phyloP scores from a whole-genome alignment of 2,888 invertebrate genomes.

The Idaea aversata region DNA sequence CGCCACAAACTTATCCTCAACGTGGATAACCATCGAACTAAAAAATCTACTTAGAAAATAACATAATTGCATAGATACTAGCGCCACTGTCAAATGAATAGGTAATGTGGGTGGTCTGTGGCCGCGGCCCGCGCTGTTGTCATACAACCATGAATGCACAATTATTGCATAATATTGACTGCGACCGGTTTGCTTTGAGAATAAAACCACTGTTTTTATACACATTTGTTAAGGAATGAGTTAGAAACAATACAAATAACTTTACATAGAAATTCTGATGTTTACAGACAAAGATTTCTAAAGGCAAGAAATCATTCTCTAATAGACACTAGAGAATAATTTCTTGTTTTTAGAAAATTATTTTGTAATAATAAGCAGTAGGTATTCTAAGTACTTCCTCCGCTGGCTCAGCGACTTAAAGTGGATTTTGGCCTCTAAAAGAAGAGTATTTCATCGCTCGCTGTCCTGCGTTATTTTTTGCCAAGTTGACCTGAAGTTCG shows the following conservation, averaged over 20 bases:
- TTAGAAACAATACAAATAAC: background rate
- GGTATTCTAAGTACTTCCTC: too few species aligned
- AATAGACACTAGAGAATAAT: too few species aligned
- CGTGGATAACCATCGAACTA: background rate
- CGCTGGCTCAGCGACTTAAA: too few species aligned
- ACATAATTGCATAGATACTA: background rate
- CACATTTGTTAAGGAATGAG: background rate
- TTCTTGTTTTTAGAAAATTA: too few species aligned
- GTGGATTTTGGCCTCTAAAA: too few species aligned
- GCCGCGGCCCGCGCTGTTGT: conserved; percentile 3
- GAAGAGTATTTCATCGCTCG: too few species aligned
- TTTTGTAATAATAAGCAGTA: too few species aligned
- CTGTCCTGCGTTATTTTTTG: too few species aligned
- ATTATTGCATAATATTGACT: conserved; percentile 29
- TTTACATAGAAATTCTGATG: too few species aligned
- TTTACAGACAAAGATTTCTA: too few species aligned
- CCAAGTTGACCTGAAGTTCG: too few species aligned
- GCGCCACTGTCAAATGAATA: background rate
- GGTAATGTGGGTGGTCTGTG: background rate
- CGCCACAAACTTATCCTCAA: conserved; percentile 6
- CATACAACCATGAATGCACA: conserved; percentile 32
- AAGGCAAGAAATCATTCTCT: too few species aligned
- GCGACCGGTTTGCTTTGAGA: conserved; percentile 21
- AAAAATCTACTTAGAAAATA: background rate
- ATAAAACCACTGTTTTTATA: conserved; percentile 3